phyloP scores from a whole-genome alignment of 2,797 vertebrate genomes.

The Danio tinwini region DNA sequence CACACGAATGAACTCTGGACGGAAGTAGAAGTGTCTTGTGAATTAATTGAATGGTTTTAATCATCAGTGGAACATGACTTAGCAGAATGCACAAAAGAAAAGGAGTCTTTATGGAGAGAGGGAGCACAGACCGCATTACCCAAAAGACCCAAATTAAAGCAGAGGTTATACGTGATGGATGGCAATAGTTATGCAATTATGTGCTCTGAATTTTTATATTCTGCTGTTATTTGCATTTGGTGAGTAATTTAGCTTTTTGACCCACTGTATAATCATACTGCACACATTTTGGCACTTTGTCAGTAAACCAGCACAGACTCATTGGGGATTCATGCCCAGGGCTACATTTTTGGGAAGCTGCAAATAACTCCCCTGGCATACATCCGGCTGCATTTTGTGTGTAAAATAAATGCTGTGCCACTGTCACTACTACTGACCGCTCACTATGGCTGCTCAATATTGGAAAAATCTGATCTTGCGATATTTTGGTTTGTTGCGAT shows the following conservation, averaged over 20 bases:
- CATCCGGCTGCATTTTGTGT: too few species aligned
- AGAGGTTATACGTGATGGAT: conserved; percentile 11
- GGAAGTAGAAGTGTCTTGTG: conserved; percentile 72
- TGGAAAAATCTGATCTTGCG: too few species aligned
- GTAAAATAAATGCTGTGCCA: too few species aligned
- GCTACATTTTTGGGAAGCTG: too few species aligned
- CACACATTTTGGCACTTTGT: conserved; percentile 2
- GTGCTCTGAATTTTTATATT: conserved; percentile 13
- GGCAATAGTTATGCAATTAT: conserved; percentile 14
- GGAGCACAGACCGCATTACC: conserved; percentile 24
- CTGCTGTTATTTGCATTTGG: conserved; percentile 1
- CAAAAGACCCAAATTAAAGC: conserved; percentile 26
- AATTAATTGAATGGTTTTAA: conserved; percentile 71
- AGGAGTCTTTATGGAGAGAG: neutral
- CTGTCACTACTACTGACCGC: too few species aligned
- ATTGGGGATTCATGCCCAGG: too few species aligned
- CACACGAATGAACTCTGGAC: conserved; percentile 71
- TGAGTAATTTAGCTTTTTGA: conserved; percentile 24
- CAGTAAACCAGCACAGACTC: too few species aligned
- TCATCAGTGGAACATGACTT: conserved; percentile 1
- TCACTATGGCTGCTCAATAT: too few species aligned
- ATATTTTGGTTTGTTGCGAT: too few species aligned
- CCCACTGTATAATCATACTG: neutral
- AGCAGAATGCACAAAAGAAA: conserved; percentile 4
- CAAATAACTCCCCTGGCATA: too few species aligned